These are phyloP conservation scores for Xylophagus ater DNA, from an alignment of 2,888 invertebrate genomes.

Conservation along the genomic window DNA sequence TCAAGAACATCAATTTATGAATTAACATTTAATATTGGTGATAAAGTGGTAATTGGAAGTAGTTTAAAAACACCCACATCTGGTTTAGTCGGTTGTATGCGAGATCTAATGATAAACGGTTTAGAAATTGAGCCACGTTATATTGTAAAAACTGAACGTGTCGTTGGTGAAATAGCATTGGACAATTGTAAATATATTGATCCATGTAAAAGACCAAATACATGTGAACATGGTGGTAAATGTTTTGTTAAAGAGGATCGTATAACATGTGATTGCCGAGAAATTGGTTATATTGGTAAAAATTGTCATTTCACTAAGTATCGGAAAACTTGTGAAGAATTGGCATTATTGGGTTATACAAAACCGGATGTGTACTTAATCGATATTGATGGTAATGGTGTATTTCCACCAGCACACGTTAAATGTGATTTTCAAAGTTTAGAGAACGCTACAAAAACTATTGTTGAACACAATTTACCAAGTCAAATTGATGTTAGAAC, in stretches of 20 bases:
- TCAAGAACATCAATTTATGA: conserved; percentile 58
- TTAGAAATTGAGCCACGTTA: conserved; percentile 67
- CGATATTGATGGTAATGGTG: conserved; percentile 88
- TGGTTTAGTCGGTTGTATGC: conserved; percentile 85
- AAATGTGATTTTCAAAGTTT: conserved; percentile 84
- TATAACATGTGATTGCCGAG: conserved; percentile 80
- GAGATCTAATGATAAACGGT: conserved; percentile 76
- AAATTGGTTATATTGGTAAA: conserved; percentile 83
- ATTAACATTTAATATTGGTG: conserved; percentile 54
- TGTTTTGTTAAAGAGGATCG: conserved; percentile 82
- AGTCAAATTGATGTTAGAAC: conserved; percentile 83
- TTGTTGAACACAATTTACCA: conserved; percentile 83
- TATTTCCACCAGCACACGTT: conserved; percentile 83
- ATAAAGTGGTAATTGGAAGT: conserved; percentile 67
- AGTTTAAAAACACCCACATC: conserved; percentile 59
- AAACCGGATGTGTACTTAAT: conserved; percentile 85
- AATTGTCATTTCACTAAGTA: conserved; percentile 91
- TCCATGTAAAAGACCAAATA: conserved; percentile 78
- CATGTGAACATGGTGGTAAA: conserved; percentile 84
- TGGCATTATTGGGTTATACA: conserved; percentile 77
- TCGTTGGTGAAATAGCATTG: conserved; percentile 78
- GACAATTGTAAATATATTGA: conserved; percentile 85
- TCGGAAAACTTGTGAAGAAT: conserved; percentile 83
- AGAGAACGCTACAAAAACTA: conserved; percentile 74
- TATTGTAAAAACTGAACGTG: conserved; percentile 70